Evolutionary conservation across 2,888 invertebrate genomes (phyloP).

Genomic region (Tipula confusa): DNA sequence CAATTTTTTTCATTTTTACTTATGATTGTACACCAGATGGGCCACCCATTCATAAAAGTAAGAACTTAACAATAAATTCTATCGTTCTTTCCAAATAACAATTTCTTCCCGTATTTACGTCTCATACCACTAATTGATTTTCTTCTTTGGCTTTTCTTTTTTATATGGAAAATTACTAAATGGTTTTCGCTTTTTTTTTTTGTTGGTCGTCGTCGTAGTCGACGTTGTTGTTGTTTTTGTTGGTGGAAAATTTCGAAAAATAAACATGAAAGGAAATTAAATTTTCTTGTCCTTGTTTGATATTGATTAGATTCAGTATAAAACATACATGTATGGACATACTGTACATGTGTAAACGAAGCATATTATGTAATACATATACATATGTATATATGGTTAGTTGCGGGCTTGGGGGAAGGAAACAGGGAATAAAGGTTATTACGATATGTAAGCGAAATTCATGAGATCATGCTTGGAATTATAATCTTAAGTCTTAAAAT

Average conservation of each 20-base stretch:
- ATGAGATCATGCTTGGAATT: slow-evolving; percentile 3
- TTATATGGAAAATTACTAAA: slow-evolving; percentile 15
- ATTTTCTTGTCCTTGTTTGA: slow-evolving; percentile 25
- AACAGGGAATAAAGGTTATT: not conserved
- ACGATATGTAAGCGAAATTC: slow-evolving; percentile 25
- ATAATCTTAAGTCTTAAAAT: slow-evolving; percentile 20
- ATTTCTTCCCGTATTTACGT: not conserved
- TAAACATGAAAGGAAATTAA: slow-evolving; percentile 20
- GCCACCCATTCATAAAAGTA: not conserved
- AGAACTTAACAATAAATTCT: slow-evolving; percentile 3
- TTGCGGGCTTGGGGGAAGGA: not conserved
- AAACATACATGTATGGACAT: not conserved
- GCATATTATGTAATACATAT: not conserved
- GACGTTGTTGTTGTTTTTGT: no score
- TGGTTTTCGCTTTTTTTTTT: not conserved
- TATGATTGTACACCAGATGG: slow-evolving; percentile 3
- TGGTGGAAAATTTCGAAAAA: not conserved
- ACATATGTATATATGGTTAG: not conserved
- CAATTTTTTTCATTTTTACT: not conserved
- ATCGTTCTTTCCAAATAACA: not conserved
- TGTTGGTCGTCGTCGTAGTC: no score
- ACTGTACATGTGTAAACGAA: not conserved
- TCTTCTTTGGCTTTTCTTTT: not conserved
- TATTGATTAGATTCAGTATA: slow-evolving; percentile 25
- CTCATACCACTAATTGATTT: slow-evolving; percentile 7